phyloP scores from a whole-genome alignment of 2,797 vertebrate genomes.

The Parambassis ranga region DNA sequence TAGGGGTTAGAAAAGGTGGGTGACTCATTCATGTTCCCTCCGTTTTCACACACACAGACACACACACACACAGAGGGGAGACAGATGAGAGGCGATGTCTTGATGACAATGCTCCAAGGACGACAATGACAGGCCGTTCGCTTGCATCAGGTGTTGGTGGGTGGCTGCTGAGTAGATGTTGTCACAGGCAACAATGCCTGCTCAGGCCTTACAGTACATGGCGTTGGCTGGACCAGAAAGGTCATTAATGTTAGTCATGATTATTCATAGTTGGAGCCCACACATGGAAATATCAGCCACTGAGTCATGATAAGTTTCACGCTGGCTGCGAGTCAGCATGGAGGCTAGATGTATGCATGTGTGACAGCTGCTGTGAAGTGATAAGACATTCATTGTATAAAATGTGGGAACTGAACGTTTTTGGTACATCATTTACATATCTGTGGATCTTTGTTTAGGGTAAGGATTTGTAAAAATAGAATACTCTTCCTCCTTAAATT shows the following conservation, averaged over 20 bases:
- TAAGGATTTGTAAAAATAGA: too few species aligned
- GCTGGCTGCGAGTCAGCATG: constrained; percentile 31
- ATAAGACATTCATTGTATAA: too few species aligned
- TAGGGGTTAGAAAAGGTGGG: constrained; percentile 22
- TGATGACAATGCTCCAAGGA: constrained; percentile 29
- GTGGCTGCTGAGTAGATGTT: constrained; percentile 40
- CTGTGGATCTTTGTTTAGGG: too few species aligned
- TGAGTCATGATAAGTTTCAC: constrained; percentile 60
- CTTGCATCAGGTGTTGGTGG: constrained; percentile 58
- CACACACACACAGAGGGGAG: neutral
- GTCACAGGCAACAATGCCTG: constrained; percentile 47
- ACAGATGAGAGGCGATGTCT: neutral
- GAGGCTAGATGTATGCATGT: neutral
- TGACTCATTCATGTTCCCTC: constrained; percentile 46
- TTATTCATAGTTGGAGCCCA: constrained; percentile 63
- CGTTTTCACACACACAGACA: neutral
- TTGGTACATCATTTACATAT: neutral
- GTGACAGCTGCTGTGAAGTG: neutral
- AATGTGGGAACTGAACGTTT: neutral
- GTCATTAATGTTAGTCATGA: constrained; percentile 69
- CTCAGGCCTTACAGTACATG: neutral
- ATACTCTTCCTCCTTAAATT: too few species aligned
- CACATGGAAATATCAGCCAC: constrained; percentile 58
- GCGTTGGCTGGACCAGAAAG: constrained; percentile 52
- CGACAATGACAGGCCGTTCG: constrained; percentile 3